Base-by-base conservation (phyloP, 2,113 vertebrate genomes). In the Fukomys damarensis region DNA sequence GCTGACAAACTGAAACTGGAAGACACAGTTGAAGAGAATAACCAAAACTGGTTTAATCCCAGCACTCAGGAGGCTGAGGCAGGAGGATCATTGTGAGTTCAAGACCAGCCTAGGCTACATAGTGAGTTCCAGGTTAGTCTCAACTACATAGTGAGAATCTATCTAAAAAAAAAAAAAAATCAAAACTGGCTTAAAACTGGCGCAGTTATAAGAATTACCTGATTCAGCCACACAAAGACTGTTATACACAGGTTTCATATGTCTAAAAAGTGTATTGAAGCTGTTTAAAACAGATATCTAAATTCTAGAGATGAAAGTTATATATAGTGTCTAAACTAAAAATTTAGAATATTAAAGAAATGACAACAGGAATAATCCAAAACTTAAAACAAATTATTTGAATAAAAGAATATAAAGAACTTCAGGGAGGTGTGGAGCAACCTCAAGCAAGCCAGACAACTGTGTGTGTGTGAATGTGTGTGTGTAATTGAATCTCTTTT, bases 161-260 rank as follows among this genome's bases (percentile, higher is more conserved):
- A n/a, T n/a, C n/a, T n/a, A n/a, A n/a, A n/a, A n/a, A n/a, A n/a
- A n/a, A n/a, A n/a, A n/a, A n/a, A n/a, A n/a, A n/a, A n/a, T 79
- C 52, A 95, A 93, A 96, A 81, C 19, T 82, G 83, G 81, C 93
- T 86, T 56, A 56, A 74, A 93, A 89, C 28, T 87, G 49, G 72
- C 54, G 88, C 5, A 66, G 9, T 0, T 66, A 3, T 91, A 86
- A 77, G 58, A 91, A 89, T 95, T 91, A 93, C 61, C 46, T 91
- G 83, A 66, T 9, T 49, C 41, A 89, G 56, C 3, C 9, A 93
- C 14, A 85, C 63, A 76, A 94, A 80, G 35, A 70, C 30, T 61
- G 41, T 91, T 85, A 58, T 70, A 79, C 84, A 35, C 1, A 17
- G 24, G 59, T 86, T 72, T 49, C 26, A 1, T 74, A 49, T 84